phyloP scores from a whole-genome alignment of 2,113 vertebrate genomes.

The Tragelaphus scriptus region DNA sequence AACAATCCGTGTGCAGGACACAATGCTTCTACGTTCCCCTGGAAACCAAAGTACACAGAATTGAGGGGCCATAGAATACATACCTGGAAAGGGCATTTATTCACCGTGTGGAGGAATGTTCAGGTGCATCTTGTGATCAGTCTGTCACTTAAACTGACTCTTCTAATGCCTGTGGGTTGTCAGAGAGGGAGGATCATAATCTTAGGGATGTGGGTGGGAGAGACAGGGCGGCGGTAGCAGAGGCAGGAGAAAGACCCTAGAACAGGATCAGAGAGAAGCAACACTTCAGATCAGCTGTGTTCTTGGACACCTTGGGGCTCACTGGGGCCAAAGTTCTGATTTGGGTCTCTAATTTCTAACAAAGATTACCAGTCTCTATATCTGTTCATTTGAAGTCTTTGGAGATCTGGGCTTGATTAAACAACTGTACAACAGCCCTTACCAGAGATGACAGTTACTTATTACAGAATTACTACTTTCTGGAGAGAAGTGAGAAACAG shows the following conservation, averaged over 20 bases:
- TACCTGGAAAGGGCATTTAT: no score
- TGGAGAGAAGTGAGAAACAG: neutral
- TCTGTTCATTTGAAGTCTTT: neutral
- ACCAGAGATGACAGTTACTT: neutral
- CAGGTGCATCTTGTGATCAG: no score
- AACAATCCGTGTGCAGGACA: conserved; percentile 91
- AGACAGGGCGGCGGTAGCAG: neutral
- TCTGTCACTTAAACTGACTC: neutral
- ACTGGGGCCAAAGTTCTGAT: neutral
- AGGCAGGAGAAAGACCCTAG: neutral
- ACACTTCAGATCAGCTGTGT: neutral
- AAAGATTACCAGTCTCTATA: neutral
- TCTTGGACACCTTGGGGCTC: neutral
- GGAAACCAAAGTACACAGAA: conserved; percentile 14
- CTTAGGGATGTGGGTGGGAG: neutral
- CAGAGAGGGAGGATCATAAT: neutral
- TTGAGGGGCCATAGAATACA: neutral
- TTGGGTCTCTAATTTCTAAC: neutral
- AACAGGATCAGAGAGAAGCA: neutral
- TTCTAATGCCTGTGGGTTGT: neutral
- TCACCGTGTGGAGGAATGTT: rapidly evolving
- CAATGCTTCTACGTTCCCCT: conserved; percentile 92
- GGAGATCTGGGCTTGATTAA: neutral
- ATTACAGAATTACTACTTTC: neutral
- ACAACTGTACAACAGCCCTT: neutral